Conservation (phyloP, 2,888 invertebrate species). For the Neuroscelio doddi region DNA sequence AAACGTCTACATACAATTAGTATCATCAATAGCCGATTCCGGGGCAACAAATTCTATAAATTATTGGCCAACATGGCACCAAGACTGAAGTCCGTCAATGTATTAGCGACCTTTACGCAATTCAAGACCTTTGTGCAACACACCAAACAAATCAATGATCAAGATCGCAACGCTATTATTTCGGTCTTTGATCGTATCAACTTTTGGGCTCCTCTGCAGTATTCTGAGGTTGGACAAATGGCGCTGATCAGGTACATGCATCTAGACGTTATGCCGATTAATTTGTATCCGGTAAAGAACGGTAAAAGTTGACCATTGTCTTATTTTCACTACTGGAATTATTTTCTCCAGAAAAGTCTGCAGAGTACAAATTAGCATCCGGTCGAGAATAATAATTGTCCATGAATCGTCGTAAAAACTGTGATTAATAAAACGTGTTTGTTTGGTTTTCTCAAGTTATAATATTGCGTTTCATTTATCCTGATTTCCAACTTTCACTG, state of each 20-base stretch:
- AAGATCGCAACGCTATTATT: slow-evolving; percentile 47
- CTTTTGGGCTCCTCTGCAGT: slow-evolving; percentile 55
- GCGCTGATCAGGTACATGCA: slow-evolving; percentile 52
- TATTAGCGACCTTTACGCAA: slow-evolving; percentile 50
- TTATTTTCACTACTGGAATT: not conserved
- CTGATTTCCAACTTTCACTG: too few relatives aligned
- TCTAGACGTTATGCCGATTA: slow-evolving; percentile 41
- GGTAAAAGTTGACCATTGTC: too few relatives aligned
- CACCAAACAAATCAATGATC: slow-evolving; percentile 49
- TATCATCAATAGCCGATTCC: slow-evolving; percentile 54
- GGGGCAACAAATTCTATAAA: slow-evolving; percentile 59
- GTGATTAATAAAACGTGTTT: too few relatives aligned
- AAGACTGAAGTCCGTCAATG: slow-evolving; percentile 45
- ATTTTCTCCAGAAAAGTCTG: too few relatives aligned
- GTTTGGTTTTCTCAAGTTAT: too few relatives aligned
- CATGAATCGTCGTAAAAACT: too few relatives aligned
- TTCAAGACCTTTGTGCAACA: slow-evolving; percentile 55
- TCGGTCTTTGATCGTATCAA: slow-evolving; percentile 37
- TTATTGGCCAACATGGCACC: slow-evolving; percentile 54
- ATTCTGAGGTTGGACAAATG: slow-evolving; percentile 43
- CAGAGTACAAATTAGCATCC: too few relatives aligned
- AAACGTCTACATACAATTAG: slow-evolving; percentile 57
- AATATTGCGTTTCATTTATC: too few relatives aligned
- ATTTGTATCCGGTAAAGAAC: not conserved
- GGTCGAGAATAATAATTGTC: too few relatives aligned